Base-by-base conservation (phyloP, 2,797 vertebrate species). In the Crenuchus spilurus region DNA sequence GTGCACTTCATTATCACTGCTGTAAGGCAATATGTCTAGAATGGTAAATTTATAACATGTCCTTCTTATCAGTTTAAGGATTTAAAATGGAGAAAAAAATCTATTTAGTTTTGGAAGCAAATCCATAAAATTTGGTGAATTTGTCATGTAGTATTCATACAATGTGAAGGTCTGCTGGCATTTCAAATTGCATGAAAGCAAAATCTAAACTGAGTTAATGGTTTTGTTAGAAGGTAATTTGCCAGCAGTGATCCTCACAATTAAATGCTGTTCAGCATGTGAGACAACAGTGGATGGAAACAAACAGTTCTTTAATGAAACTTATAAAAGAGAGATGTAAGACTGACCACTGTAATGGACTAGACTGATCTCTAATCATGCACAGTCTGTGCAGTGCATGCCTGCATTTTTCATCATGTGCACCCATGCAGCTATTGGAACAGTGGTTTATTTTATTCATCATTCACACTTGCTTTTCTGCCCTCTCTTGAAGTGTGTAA, bases 261-360 rank as follows among this genome's bases (percentile, higher is more conserved):
- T 58, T 13, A 3, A 58, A 1, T 30, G 54, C 46, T 58, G 72
- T 69, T 66, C 39, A 37, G 51, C 66, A 72, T 69, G 55, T 79
- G 75, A 81, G 70, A 81, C 52, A 78, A 66, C 63, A 80, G 31
- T 57, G 77, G 49, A 57, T 79, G 54, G 65, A 70, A 74, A 72
- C 60, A 24, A 78, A 80, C 74, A 83, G 65, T 71, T 67, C 72
- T 78, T 74, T 84, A 82, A 82, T 80, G 64, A 70, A 66, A 58
- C 42, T 64, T 54, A 69, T 35, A 62, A 65, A 37, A 57, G 39
- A 39, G 61, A 73, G 42, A 20, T 26, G n/a, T 67, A n/a, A n/a
- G n/a, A n/a, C n/a, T n/a, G 49, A 72, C 54, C 55, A 51, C 68
- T 42, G n/a, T 51, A 55, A 73, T 75, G 76, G 62, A 24, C 72